Evolutionary conservation across 2,113 vertebrate species (phyloP).

Genomic region (Grammatotria lemairii): DNA sequence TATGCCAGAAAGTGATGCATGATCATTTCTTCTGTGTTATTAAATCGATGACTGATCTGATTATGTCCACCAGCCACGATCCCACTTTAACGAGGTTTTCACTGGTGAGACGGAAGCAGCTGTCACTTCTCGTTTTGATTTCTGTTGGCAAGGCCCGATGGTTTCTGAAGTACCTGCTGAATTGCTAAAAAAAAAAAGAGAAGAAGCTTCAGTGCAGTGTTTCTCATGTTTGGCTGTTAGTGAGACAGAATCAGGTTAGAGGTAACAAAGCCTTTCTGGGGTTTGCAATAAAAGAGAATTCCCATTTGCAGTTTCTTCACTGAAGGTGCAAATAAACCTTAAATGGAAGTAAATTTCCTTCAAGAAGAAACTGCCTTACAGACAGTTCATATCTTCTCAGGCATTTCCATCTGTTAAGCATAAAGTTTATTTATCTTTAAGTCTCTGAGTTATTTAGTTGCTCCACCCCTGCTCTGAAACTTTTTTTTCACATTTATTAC

Average conservation of each 20-base stretch:
- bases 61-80: neutral
- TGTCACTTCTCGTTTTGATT: neutral
- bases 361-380: neutral
- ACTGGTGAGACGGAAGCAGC: neutral
- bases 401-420: neutral
- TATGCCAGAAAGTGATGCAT: neutral
- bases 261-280: neutral
- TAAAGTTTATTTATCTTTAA: constrained; percentile 9
- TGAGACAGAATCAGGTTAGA: neutral
- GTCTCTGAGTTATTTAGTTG: neutral
- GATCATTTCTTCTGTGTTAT: neutral
- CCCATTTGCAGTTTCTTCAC: neutral
- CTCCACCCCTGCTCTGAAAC: neutral
- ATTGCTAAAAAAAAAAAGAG: neutral
- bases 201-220: neutral
- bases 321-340: neutral
- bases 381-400: neutral
- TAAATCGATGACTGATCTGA: neutral
- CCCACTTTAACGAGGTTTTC: neutral
- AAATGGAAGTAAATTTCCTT: neutral
- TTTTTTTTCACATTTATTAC: rapidly evolving
- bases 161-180: neutral
- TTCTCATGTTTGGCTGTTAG: neutral
- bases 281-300: neutral
- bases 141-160: neutral